Evolutionary conservation across 2,797 vertebrate genomes (phyloP).

Genomic region (Botia almorhae): DNA sequence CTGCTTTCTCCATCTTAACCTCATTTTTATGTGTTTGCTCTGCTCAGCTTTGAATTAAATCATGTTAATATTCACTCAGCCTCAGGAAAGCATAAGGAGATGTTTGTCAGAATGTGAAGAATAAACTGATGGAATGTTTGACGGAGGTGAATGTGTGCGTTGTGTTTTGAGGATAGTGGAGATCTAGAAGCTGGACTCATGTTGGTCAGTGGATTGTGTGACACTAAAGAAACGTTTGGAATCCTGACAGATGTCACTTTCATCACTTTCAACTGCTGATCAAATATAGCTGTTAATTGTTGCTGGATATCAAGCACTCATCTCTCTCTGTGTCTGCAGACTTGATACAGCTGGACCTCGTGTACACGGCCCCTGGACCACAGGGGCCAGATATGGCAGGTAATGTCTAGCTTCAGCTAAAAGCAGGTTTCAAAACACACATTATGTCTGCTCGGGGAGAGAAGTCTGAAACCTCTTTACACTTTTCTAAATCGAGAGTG

Average conservation of each 20-base stretch:
- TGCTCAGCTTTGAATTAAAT: background rate
- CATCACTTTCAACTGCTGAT: conserved; percentile 54
- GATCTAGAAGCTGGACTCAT: background rate
- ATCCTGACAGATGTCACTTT: too few species aligned
- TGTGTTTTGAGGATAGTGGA: background rate
- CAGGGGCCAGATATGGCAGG: background rate
- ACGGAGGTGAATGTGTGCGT: background rate
- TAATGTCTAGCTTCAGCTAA: background rate
- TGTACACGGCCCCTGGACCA: background rate
- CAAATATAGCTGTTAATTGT: conserved; percentile 74
- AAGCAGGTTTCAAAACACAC: conserved; percentile 18
- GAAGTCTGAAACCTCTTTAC: background rate
- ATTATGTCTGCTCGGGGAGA: background rate
- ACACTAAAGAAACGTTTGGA: too few species aligned
- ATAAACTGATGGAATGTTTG: background rate
- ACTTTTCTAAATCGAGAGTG: conserved; percentile 11
- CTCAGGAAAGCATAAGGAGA: too few species aligned
- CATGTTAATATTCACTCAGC: too few species aligned
- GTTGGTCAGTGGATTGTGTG: background rate
- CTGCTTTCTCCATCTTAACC: background rate
- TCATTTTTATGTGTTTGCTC: background rate
- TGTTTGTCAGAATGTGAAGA: too few species aligned
- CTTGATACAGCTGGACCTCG: background rate
- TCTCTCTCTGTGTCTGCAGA: conserved; percentile 34
- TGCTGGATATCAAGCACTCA: conserved; percentile 74